Evolutionary conservation across 2,888 invertebrate genomes (phyloP), one percentile per base, ranked within the genome.

Genomic region (Hypomecis atomaria): DNA sequence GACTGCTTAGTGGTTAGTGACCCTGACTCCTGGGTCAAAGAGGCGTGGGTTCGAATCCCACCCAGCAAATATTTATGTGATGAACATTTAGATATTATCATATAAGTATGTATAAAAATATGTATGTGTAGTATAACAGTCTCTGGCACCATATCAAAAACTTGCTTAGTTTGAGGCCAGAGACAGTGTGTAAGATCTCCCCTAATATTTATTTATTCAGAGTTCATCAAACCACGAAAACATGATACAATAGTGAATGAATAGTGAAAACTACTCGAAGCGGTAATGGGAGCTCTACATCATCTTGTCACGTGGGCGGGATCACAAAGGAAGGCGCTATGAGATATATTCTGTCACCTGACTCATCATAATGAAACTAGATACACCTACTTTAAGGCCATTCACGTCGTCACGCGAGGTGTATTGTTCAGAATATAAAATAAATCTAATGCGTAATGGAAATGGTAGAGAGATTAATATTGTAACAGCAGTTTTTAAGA

Each of bases 251-350:
- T 54, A 54, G 43, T 54, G 43, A 53, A 49, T 61, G 55, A 55
- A 55, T 49, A 65, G 58, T 52, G 58, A 42, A 59, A 56, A 44
- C 49, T 36, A 52, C 37, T 58, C 11, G 45, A n/a, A 54, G 34
- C 44, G 43, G 50, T 59, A 53, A 62, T 62, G 60, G 57, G 47
- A 48, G 6, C 56, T 11, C 42, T 61, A 37, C 34, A 61, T 62
- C 62, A 59, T 40, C 36, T 45, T 57, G 57, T 48, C 59, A 56
- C 33, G 68, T 69, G 61, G 65, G 68, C 52, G 63, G 60, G 44
- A 43, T 58, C 57, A 69, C 62, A 68, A 65, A 63, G 59, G 47
- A 65, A 63, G 59, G 47, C 9, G 57, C 47, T 52, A 59, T 57
- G 53, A 60, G 40, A 45, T 50, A 53, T 53, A 54, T 42, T 23